phyloP scores from a whole-genome alignment of 2,888 invertebrate genomes.

The Scrobipalpa costella region DNA sequence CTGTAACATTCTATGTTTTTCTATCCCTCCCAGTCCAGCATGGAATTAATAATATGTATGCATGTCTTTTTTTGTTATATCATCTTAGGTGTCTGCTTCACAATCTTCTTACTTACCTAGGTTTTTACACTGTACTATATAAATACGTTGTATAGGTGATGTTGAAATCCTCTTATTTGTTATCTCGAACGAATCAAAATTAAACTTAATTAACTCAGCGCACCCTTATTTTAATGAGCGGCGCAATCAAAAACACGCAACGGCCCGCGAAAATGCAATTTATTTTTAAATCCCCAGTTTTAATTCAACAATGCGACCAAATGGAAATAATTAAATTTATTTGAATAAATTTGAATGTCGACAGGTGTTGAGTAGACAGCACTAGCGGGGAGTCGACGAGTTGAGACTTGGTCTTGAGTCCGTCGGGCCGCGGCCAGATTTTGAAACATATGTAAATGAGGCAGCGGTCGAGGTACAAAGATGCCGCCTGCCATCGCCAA shows the following conservation, averaged over 20 bases:
- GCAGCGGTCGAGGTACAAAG: conserved; percentile 54
- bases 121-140: neutral
- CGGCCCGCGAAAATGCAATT: conserved; percentile 22
- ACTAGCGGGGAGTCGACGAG: conserved; percentile 55
- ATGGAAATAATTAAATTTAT: conserved; percentile 28
- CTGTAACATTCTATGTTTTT: too few species aligned
- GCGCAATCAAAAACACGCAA: conserved; percentile 25
- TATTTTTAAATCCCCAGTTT: conserved; percentile 11
- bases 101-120: too few species aligned
- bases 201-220: conserved; percentile 4
- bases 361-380: conserved; percentile 50
- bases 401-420: conserved; percentile 25
- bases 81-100: too few species aligned
- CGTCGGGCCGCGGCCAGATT: conserved; percentile 61
- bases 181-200: neutral
- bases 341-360: conserved; percentile 45
- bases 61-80: neutral
- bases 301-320: conserved; percentile 26
- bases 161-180: neutral
- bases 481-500: conserved; percentile 56
- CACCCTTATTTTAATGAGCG: conserved; percentile 7
- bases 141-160: neutral
- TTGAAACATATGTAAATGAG: conserved; percentile 75
- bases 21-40: too few species aligned
- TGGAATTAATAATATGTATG: too few species aligned